Evolutionary conservation across 2,113 vertebrate genomes (phyloP).

Genomic region (Myrmecobius fasciatus): DNA sequence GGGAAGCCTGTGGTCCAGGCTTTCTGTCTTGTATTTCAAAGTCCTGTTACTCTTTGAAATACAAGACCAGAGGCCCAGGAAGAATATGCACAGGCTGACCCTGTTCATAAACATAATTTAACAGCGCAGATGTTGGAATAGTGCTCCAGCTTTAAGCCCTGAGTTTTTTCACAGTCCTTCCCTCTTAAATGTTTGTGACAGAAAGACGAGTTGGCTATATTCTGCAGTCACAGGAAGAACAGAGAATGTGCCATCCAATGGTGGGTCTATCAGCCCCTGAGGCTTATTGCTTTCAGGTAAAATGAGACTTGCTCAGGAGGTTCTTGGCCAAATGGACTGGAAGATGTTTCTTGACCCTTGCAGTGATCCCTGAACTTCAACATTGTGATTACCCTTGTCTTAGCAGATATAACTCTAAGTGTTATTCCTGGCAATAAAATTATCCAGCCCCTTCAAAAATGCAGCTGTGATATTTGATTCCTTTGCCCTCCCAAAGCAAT

Average conservation of each 20-base stretch:
- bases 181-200: neutral
- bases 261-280: neutral
- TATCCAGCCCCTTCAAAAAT: neutral
- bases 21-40: slow-evolving; percentile 3
- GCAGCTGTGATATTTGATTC: neutral
- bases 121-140: neutral
- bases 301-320: neutral
- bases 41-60: neutral
- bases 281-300: neutral
- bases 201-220: slow-evolving; percentile 29
- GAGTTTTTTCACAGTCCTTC: neutral
- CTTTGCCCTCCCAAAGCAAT: neutral
- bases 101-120: neutral
- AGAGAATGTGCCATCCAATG: neutral
- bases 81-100: neutral
- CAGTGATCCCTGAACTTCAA: neutral
- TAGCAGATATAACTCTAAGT: neutral
- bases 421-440: neutral
- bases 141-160: neutral
- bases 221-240: rapidly evolving
- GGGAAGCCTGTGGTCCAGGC: neutral
- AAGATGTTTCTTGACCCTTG: neutral
- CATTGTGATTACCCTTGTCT: neutral
- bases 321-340: neutral
- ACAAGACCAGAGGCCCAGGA: neutral